These are phyloP conservation scores for Drosophila equinoxialis DNA, from an alignment of 1,140 invertebrate species.

Conservation along the genomic window DNA sequence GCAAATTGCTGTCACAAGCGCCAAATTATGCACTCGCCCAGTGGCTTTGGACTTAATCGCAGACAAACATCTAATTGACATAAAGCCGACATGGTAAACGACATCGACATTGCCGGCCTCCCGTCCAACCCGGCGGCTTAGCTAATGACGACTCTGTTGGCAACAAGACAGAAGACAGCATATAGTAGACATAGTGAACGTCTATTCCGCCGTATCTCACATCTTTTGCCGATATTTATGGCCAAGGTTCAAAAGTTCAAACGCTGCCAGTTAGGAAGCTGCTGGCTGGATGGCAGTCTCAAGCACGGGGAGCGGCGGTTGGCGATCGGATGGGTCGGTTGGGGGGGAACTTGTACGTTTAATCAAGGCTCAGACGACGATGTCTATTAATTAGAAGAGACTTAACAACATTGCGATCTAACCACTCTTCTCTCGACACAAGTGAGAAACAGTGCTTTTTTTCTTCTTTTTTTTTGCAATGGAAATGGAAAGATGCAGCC, in stretches of 20 bases:
- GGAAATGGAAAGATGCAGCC: too few relatives aligned
- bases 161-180: background rate
- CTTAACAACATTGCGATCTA: conserved; percentile 33
- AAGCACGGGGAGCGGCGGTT: too few relatives aligned
- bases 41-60: conserved; percentile 64
- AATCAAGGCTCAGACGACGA: conserved; percentile 60
- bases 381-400: conserved; percentile 66
- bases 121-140: conserved; percentile 29
- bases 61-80: conserved; percentile 80
- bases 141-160: conserved; percentile 57
- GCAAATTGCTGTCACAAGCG: conserved; percentile 77
- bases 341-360: conserved; percentile 26
- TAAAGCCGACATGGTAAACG: conserved; percentile 77
- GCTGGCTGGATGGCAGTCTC: background rate
- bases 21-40: conserved; percentile 71
- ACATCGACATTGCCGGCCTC: conserved; percentile 46
- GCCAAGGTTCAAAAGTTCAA: conserved; percentile 70
- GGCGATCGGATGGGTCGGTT: too few relatives aligned
- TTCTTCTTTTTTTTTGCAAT: too few relatives aligned
- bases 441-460: conserved; percentile 31
- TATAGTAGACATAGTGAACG: too few relatives aligned
- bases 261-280: conserved; percentile 32
- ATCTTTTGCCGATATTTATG: conserved; percentile 76
- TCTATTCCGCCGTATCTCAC: conserved; percentile 48
- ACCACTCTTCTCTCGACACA: background rate